Base-by-base conservation (phyloP, 2,113 vertebrate genomes). In the Brienomyrus brachyistius region DNA sequence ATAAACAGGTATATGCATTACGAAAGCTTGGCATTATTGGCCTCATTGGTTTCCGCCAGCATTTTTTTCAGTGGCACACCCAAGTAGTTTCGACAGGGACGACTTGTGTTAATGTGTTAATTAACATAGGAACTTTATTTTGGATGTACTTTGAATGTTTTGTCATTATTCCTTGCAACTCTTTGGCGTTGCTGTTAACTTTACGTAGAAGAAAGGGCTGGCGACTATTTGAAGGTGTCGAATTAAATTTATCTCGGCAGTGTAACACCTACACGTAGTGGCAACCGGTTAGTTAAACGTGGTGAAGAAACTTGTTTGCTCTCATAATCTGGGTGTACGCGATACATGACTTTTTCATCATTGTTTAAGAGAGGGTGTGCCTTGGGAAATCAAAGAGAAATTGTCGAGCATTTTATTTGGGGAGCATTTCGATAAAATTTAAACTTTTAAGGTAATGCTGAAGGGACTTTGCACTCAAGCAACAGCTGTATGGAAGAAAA, bases 291-390 rank as follows among this genome's bases (percentile, higher is more conserved):
- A 70, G 62, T 31, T 80, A 43, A 80, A 43, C 35, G 82, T 8
- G 86, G 40, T 90, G 88, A 90, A 90, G 89, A 90, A 94, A 94
- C 93, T 93, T 83, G 94, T 95, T 95, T 93, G 48, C 47, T 74
- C 45, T 89, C 50, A 70, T 27, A 87, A 86, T 82, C 62, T 91
- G 35, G 82, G 66, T 91, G 86, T 52, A 90, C 7, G 88, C 82
- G 89, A 45, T 45, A 92, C 94, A 91, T 95, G 95, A 95, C 95
- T 96, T 93, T 93, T 94, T 92, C 93, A 93, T 94, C 91, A 96
- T 97, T 96, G 96, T 97, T 96, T 92, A 91, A 74, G 0, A 48
- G 89, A 94, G 96, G 96, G 96, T 91, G 96, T 97, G 95, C 90
- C 93, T 91, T 91, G 91, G 93, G 93, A 92, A 94, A 90, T 88